These are phyloP conservation scores for Lutjanus argentimaculatus DNA, from an alignment of 2,797 vertebrate genomes.

Conservation along the genomic window DNA sequence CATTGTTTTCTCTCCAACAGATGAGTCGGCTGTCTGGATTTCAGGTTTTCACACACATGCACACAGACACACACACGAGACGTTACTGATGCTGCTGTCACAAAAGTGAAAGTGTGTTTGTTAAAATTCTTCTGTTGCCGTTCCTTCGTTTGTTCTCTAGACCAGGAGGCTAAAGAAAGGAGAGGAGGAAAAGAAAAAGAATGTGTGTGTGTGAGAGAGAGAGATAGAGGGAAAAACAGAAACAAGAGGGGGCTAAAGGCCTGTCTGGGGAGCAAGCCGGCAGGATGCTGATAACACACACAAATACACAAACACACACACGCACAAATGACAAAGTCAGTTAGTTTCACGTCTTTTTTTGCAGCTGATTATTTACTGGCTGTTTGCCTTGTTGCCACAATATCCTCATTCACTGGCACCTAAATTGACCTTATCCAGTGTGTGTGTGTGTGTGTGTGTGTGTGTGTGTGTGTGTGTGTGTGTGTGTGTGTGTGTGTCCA, in stretches of 20 bases:
- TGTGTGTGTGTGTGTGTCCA: neutral
- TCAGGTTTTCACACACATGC: conserved; percentile 20
- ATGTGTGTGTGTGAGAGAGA: conserved; percentile 14
- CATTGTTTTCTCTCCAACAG: conserved; percentile 36
- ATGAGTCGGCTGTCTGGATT: conserved; percentile 21
- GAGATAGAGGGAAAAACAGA: conserved; percentile 10
- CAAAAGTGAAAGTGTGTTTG: neutral
- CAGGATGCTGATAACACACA: conserved; percentile 51
- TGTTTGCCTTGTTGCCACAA: conserved; percentile 40
- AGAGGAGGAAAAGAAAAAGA: neutral
- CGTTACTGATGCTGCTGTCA: conserved; percentile 21
- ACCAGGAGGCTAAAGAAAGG: neutral
- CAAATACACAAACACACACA: conserved; percentile 2
- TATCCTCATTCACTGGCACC: conserved; percentile 34
- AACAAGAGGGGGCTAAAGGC: conserved; percentile 42
- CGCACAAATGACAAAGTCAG: conserved; percentile 13
- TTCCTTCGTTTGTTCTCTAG: conserved; percentile 9
- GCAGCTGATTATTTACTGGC: conserved; percentile 39
- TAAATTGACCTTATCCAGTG: conserved; percentile 14
- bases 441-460: conserved; percentile 1
- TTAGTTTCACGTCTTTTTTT: conserved; percentile 34
- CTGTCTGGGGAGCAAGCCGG: conserved; percentile 45
- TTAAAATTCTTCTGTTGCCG: neutral
- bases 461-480: conserved; percentile 16
- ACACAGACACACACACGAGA: conserved; percentile 10